phyloP scores from a whole-genome alignment of 2,113 vertebrate species.

The Tragulus kanchil region DNA sequence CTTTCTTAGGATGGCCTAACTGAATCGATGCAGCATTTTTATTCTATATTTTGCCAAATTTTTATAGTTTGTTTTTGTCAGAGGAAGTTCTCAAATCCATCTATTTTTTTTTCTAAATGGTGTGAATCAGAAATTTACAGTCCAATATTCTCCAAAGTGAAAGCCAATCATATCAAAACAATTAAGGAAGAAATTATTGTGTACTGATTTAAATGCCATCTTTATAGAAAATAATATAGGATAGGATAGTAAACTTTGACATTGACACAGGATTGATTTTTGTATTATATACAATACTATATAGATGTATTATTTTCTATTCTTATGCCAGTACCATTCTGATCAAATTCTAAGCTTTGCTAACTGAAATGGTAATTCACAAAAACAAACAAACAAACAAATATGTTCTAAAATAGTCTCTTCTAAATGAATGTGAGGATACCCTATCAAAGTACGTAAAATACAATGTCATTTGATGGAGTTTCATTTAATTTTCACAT shows the following conservation, averaged over 20 bases:
- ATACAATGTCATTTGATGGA: background rate
- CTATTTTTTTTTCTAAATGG: background rate
- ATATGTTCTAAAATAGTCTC: background rate
- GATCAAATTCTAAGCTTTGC: background rate
- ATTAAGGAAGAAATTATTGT: background rate
- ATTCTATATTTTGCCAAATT: background rate
- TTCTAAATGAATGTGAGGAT: background rate
- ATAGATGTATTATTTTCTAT: background rate
- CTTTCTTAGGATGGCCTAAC: no score
- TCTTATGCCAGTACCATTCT: background rate
- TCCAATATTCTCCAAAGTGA: background rate
- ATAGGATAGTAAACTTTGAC: background rate
- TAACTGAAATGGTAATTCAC: background rate
- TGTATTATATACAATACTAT: background rate
- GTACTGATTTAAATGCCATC: background rate
- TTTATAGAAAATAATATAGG: background rate
- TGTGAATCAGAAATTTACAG: background rate
- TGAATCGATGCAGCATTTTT: background rate
- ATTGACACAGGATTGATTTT: background rate
- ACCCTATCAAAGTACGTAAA: background rate
- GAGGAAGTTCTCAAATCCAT: background rate
- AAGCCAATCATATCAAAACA: background rate
- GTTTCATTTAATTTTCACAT: background rate
- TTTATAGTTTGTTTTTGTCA: background rate
- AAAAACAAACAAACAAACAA: no score